Conservation (phyloP, 1,140 invertebrate genomes). For the Lasioglossum albipes region DNA sequence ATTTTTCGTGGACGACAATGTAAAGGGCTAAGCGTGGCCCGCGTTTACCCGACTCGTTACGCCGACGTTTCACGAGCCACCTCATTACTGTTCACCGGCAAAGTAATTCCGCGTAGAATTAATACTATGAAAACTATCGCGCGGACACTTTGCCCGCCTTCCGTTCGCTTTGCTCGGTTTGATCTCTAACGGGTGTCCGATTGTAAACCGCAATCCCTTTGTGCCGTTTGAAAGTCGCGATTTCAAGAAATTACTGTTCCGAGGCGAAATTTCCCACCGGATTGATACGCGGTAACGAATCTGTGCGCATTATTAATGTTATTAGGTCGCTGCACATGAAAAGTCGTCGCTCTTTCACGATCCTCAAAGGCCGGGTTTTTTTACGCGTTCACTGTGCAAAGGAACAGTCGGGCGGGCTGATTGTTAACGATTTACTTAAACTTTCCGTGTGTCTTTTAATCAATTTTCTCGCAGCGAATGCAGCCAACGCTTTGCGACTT, state of each 20-base stretch:
- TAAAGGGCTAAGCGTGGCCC: background rate
- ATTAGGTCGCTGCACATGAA: constrained; percentile 1
- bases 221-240: background rate
- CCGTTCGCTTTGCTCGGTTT: background rate
- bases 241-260: background rate
- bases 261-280: background rate
- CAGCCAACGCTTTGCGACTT: too few relatives aligned
- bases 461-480: too few relatives aligned
- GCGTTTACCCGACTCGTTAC: constrained; percentile 27
- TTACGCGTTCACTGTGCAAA: background rate
- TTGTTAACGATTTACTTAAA: background rate
- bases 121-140: constrained; percentile 43
- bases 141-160: background rate
- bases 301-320: background rate
- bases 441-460: background rate
- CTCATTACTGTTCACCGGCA: constrained; percentile 35
- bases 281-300: background rate
- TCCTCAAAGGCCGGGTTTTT: background rate
- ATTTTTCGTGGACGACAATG: constrained; percentile 12
- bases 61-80: constrained; percentile 9
- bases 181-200: constrained; percentile 21
- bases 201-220: background rate
- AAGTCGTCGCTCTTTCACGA: background rate
- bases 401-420: background rate
- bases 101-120: constrained; percentile 30